phyloP scores from a whole-genome alignment of 1,140 invertebrate genomes.

The Steinernema khuongi region DNA sequence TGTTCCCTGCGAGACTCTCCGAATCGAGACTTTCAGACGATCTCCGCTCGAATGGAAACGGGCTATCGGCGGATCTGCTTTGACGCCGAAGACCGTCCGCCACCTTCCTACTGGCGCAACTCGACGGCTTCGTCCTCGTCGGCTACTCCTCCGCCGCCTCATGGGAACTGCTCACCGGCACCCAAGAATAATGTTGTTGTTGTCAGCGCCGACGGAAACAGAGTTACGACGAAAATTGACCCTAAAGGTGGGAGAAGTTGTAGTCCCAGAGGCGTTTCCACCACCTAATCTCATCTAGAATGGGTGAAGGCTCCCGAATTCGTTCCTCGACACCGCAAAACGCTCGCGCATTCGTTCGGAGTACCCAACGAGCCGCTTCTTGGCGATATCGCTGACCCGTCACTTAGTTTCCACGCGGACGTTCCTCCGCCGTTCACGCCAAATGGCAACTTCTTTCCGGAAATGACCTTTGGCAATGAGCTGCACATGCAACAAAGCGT shows the following conservation, averaged over 20 bases:
- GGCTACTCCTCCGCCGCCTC: background rate
- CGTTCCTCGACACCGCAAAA: conserved; percentile 6
- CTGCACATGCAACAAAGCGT: background rate
- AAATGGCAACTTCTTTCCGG: conserved; percentile 5
- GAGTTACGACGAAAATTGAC: conserved; percentile 5
- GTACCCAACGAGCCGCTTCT: background rate
- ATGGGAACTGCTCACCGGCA: background rate
- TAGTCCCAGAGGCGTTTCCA: background rate
- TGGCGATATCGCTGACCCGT: background rate
- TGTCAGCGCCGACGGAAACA: background rate
- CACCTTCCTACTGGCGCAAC: background rate
- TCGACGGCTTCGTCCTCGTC: background rate
- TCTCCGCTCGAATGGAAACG: background rate
- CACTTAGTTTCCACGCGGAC: background rate
- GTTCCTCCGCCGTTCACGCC: background rate
- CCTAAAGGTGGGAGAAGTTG: background rate
- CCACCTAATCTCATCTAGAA: background rate
- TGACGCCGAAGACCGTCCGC: conserved; percentile 11
- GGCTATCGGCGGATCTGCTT: conserved; percentile 9
- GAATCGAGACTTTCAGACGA: background rate
- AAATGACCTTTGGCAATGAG: conserved; percentile 1
- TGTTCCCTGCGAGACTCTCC: background rate
- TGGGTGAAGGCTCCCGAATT: conserved; percentile 2
- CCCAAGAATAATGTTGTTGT: background rate
- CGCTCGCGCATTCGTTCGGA: background rate